These are phyloP conservation scores for Zonitis immaculata DNA, from an alignment of 2,888 invertebrate species.

Conservation along the genomic window DNA sequence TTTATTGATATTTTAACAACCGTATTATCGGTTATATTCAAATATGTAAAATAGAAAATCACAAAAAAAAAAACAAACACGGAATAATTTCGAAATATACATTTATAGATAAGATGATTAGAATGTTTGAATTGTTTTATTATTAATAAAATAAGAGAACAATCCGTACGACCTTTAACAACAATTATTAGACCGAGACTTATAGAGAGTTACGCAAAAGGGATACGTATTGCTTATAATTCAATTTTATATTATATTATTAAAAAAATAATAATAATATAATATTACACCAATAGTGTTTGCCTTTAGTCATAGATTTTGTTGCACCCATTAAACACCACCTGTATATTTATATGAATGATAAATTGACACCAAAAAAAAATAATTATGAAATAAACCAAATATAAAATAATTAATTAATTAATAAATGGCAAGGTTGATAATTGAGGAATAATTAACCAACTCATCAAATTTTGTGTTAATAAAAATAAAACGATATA, in stretches of 20 bases:
- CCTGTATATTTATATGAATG: no score
- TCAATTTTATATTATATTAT: constrained; percentile 10
- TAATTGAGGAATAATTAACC: background rate
- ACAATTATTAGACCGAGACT: constrained; percentile 36
- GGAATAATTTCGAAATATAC: no score
- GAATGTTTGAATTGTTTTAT: background rate
- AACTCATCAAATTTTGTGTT: background rate
- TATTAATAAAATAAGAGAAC: constrained; percentile 4
- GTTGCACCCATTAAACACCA: background rate
- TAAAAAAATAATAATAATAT: background rate
- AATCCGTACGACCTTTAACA: constrained; percentile 28
- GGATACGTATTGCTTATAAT: constrained; percentile 29
- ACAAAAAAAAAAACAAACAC: no score
- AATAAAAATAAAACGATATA: background rate
- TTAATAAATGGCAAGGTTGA: background rate
- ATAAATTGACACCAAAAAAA: background rate
- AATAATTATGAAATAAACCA: background rate
- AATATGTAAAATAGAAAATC: background rate
- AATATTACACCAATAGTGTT: background rate
- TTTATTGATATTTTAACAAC: constrained; percentile 12
- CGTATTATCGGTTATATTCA: constrained; percentile 15
- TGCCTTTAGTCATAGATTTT: background rate
- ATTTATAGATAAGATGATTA: background rate
- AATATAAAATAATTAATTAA: background rate
- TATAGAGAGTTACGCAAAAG: constrained; percentile 35